Evolutionary conservation across 2,113 vertebrate species (phyloP).

Genomic region (Sander vitreus): DNA sequence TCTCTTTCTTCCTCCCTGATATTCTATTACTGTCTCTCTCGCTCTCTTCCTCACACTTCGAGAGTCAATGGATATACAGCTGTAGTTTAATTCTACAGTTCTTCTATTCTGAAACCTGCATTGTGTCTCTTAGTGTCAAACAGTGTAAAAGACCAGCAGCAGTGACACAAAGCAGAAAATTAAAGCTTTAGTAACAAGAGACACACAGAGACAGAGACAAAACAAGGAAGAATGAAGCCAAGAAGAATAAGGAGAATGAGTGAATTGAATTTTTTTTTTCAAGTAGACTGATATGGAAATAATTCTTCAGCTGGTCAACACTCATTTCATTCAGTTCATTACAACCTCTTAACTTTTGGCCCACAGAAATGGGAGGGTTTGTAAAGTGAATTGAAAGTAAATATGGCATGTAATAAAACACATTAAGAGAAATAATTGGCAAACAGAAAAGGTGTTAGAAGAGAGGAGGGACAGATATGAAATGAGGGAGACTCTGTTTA

Average conservation of each 20-base stretch:
- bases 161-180: slow-evolving; percentile 62
- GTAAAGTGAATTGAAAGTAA: too few species aligned
- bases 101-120: slow-evolving; percentile 45
- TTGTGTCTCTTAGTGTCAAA: slow-evolving; percentile 47
- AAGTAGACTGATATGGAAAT: not conserved
- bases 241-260: slow-evolving; percentile 29
- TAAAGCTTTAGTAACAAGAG: slow-evolving; percentile 48
- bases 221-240: slow-evolving; percentile 41
- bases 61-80: slow-evolving; percentile 48
- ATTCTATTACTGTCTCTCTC: slow-evolving; percentile 75
- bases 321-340: not conserved
- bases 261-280: slow-evolving; percentile 44
- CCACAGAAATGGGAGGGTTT: slow-evolving; percentile 2
- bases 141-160: slow-evolving; percentile 41
- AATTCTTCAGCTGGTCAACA: slow-evolving; percentile 24
- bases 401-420: slow-evolving; percentile 8
- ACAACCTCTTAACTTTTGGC: slow-evolving; percentile 11
- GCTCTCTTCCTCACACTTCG: slow-evolving; percentile 42
- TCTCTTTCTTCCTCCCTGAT: slow-evolving; percentile 60
- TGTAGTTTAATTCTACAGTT: slow-evolving; percentile 63
- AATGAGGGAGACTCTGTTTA: not conserved
- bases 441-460: not conserved
- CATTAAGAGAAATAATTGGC: not conserved
- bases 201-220: slow-evolving; percentile 47
- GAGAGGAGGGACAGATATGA: slow-evolving; percentile 1